Conservation (phyloP, 2,797 vertebrate genomes). For the Hephaestus fuliginosus region DNA sequence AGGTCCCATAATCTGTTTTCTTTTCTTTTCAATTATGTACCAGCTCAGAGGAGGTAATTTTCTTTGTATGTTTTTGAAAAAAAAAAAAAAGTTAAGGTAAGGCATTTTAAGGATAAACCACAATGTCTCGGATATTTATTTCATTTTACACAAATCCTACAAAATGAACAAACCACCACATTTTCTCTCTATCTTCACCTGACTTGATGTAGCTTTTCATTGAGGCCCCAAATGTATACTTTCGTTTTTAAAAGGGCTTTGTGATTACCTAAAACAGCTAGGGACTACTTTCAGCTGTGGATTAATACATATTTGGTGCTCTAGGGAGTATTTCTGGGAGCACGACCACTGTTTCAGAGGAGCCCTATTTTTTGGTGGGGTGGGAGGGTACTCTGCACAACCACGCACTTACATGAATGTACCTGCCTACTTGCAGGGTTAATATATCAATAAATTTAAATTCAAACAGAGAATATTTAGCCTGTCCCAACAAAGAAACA, state of each 20-base stretch:
- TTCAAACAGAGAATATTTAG: too few relatives aligned
- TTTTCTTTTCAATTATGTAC: background rate
- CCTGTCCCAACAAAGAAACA: too few relatives aligned
- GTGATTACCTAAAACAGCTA: background rate
- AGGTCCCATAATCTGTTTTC: slow-evolving; percentile 7
- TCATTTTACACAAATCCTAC: background rate
- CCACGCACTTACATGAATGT: too few relatives aligned
- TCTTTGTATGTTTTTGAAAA: background rate
- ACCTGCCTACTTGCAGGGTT: too few relatives aligned
- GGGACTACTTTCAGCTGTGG: background rate
- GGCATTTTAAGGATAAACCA: background rate
- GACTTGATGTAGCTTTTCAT: background rate
- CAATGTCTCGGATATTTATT: too few relatives aligned
- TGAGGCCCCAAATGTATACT: background rate
- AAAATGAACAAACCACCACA: background rate
- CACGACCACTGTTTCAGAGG: too few relatives aligned
- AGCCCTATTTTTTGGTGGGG: too few relatives aligned
- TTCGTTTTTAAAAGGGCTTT: background rate
- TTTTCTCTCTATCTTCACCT: background rate
- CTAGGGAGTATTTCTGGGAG: background rate
- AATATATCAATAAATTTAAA: too few relatives aligned
- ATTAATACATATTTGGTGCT: slow-evolving; percentile 8
- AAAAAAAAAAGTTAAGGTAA: background rate
- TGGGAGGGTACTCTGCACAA: too few relatives aligned
- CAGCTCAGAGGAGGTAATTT: background rate